Percentiles rank a stretch among this genome's conserved stretches.
Evolutionary conservation across 2,113 vertebrate genomes (phyloP).

Genomic region (Prolemur simus): DNA sequence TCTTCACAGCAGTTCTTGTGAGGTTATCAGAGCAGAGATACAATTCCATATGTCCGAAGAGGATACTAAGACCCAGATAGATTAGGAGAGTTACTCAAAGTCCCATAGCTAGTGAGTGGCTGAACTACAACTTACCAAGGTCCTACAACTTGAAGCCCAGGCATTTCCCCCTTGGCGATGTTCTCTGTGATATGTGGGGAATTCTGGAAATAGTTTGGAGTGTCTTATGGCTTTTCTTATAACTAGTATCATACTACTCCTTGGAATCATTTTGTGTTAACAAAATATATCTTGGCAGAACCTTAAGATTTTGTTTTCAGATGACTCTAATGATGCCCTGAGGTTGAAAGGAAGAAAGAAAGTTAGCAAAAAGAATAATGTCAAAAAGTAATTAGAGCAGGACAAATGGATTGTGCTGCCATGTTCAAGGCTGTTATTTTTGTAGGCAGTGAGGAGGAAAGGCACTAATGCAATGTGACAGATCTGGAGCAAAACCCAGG

Average conservation of each 20-base stretch:
- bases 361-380: slow-evolving; percentile 86
- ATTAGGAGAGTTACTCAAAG: background rate
- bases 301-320: slow-evolving; percentile 71
- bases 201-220: slow-evolving; percentile 26
- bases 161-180: background rate
- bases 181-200: background rate
- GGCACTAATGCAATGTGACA: slow-evolving; percentile 96
- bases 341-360: slow-evolving; percentile 35
- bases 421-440: slow-evolving; percentile 96
- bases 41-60: background rate
- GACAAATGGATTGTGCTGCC: slow-evolving; percentile 93
- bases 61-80: background rate
- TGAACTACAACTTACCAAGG: background rate
- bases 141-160: background rate
- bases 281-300: slow-evolving; percentile 31
- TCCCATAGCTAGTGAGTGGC: background rate
- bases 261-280: slow-evolving; percentile 38
- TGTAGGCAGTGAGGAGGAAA: slow-evolving; percentile 93
- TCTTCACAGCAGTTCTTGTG: background rate
- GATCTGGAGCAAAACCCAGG: slow-evolving; percentile 97
- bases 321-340: slow-evolving; percentile 61
- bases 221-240: slow-evolving; percentile 26
- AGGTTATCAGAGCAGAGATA: background rate
- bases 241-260: background rate
- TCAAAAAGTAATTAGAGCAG: slow-evolving; percentile 95